Base-by-base conservation (phyloP, 2,113 vertebrate genomes). In the Chaetops frenatus region DNA sequence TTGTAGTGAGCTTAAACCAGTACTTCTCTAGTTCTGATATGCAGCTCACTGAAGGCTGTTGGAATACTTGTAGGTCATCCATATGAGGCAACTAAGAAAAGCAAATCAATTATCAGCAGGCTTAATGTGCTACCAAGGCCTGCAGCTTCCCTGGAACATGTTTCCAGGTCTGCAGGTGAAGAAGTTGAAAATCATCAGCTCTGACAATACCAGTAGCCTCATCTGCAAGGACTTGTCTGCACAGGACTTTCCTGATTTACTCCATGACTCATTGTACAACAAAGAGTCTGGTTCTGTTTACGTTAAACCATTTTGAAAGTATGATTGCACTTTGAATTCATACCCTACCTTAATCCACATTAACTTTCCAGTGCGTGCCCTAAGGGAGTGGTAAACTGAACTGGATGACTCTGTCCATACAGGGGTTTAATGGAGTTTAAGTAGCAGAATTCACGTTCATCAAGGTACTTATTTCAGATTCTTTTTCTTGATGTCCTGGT, bases 241-340 rank as follows among this genome's bases (percentile, higher is more conserved):
- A 95, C 94, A 94, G 79, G 95, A 96, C 92, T 92, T 76, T 48
- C 67, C 92, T 79, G 95, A 92, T 95, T 95, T 92, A 92, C 86
- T 95, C 77, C 38, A 7, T 40, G 86, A 91, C 95, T 95, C 83
- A 33, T 91, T 95, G 77, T 94, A 94, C 92, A 96, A 97, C 94
- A 96, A 96, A 97, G 96, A 86, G 88, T 89, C 88, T 97, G 56
- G 83, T 90, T 92, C 86, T 97, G 95, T 96, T 95, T 97, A 97
- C 2, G 48, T 86, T 96, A 95, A 97, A 95, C 86, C 69, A 53
- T 94, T 97, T 97, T 97, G 95, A 97, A 97, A 97, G 95, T 96
- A 89, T 2, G 0, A 84, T 11, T 96, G 86, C 86, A 94, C 95
- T 97, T 97, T 97, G 92, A 97, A 97, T 97, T 96, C 86, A 7